These are phyloP conservation scores for Bos indicus DNA, from an alignment of 2,113 vertebrate species.

Conservation along the genomic window DNA sequence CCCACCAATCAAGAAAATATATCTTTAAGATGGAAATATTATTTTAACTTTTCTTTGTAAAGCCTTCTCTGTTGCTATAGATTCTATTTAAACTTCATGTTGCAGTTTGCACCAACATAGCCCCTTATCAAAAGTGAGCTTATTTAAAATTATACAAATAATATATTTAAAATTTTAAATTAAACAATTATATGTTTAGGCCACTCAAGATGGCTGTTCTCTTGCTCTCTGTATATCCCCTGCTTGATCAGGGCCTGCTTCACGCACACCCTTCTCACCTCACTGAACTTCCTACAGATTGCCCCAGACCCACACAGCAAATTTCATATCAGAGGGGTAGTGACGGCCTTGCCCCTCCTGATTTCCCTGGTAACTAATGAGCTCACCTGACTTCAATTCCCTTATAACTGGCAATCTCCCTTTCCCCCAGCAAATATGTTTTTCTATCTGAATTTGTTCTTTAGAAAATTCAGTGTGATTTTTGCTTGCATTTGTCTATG, in stretches of 20 bases:
- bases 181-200: not conserved
- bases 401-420: not conserved
- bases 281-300: not conserved
- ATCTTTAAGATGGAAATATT: not conserved
- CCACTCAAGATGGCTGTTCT: not conserved
- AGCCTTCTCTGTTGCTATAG: not conserved
- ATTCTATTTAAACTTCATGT: not conserved
- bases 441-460: not conserved
- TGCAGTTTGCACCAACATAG: not conserved
- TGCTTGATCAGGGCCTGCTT: not conserved
- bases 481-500: not conserved
- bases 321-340: not conserved
- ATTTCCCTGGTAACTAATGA: not conserved
- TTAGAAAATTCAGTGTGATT: not conserved
- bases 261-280: not conserved
- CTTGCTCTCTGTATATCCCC: not conserved
- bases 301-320: not conserved
- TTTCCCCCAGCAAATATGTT: not conserved
- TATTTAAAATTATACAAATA: not conserved
- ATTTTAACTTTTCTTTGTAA: not conserved
- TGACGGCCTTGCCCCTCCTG: not conserved
- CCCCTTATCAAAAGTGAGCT: not conserved
- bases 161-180: not conserved
- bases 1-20: not conserved
- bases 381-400: not conserved